These are phyloP conservation scores for Pocillopora damicornis DNA, from an alignment of 64 coral and sea anemone genomes.

Conservation along the genomic window DNA sequence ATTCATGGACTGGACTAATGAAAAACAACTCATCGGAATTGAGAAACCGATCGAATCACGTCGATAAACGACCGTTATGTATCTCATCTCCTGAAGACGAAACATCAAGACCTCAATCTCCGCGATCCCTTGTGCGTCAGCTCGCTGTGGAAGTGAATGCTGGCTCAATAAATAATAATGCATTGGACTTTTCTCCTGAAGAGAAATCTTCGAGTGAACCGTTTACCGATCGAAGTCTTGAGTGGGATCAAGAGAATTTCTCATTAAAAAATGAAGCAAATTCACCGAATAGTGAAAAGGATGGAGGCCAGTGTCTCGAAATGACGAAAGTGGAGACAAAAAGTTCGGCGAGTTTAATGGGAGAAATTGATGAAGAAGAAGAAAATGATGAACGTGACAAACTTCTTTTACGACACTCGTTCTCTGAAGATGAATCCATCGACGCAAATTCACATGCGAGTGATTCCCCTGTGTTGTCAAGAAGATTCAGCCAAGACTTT, in stretches of 20 bases:
- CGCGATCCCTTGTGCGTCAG: not conserved
- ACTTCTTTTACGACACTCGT: not conserved
- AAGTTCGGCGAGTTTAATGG: not conserved
- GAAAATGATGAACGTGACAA: constrained; percentile 1
- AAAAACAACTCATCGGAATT: not conserved
- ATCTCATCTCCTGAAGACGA: not conserved
- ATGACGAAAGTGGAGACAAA: not conserved
- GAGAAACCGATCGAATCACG: not conserved
- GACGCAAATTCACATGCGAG: not conserved
- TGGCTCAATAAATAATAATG: not conserved
- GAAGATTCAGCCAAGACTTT: constrained; percentile 24
- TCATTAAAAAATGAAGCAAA: constrained; percentile 44
- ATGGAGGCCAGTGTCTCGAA: constrained; percentile 2
- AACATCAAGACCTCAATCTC: not conserved
- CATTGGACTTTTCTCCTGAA: not conserved
- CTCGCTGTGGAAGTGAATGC: constrained; percentile 8
- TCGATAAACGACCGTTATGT: not conserved
- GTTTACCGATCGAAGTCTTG: constrained; percentile 46
- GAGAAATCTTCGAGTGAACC: constrained; percentile 40
- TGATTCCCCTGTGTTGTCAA: not conserved
- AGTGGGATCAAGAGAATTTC: constrained; percentile 70
- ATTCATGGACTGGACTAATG: not conserved
- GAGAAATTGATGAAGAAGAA: not conserved
- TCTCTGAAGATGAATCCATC: not conserved
- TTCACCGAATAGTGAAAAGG: not conserved